Evolutionary conservation across 2,888 invertebrate genomes (phyloP), one percentile per base, ranked within the genome.

Genomic region (Drosophila cyrtoloma): DNA sequence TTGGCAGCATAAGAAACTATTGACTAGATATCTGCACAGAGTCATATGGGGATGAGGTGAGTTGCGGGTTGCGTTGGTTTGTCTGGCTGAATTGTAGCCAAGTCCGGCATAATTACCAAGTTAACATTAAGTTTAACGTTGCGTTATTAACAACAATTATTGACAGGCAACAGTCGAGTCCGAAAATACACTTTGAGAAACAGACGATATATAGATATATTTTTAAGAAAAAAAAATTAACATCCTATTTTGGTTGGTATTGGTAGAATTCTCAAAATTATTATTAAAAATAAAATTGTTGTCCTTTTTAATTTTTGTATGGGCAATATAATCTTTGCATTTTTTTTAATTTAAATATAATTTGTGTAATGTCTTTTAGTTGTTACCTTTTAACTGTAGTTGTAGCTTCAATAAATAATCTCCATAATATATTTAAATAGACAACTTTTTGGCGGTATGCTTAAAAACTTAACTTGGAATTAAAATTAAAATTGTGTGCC

Each of bases 131-230:
- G 80, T 76, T 84, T 77, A 81, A 75, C 81, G 76, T 84, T 64
- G 81, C 77, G 81, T 89, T 84, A 89, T 84, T 82, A 89, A 83
- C 86, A 82, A 82, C 86, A 86, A 84, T 86, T 81, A 83, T 83
- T 77, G 87, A 77, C 85, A 80, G 82, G 62, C 74, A 32, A 39
- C 9, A 62, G 60, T 52, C 30, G 37, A 35, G 55, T 51, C 52
- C 35, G 30, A 30, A 44, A 47, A 10, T 72, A 47, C 47, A 47
- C 47, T 26, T 26, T 16, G 16, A 16, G 22, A 47, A 47, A 47
- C 7, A 7, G 47, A 47, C 26, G 5, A 26, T 0, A 9, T 2
- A 47, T 9, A 26, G 1, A 2, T 16, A 0, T 12, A n/a, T 42
- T 12, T 35, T n/a, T 5, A 5, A 5, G 28, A 28, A 42, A n/a